These are phyloP conservation scores for Perizoma flavofasciatum DNA, from an alignment of 2,888 invertebrate genomes.

Conservation along the genomic window DNA sequence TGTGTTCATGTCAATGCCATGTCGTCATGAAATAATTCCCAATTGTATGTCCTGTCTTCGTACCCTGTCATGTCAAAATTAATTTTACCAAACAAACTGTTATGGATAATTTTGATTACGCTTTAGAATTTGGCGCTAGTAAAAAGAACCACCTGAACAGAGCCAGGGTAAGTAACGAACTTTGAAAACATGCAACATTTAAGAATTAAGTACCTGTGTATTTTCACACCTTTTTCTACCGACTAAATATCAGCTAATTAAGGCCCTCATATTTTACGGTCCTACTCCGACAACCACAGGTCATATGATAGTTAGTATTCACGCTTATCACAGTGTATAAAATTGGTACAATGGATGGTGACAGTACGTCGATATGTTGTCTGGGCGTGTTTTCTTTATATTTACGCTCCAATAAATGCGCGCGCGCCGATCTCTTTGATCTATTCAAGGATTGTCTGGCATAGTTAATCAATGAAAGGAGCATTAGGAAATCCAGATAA, in stretches of 20 bases:
- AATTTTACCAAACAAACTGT: no score
- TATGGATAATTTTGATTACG: no score
- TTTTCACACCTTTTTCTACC: no score
- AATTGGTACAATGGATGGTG: conserved; percentile 13
- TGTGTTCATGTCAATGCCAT: no score
- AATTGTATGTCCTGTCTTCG: no score
- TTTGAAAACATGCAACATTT: no score
- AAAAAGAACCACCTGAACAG: no score
- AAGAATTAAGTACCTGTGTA: no score
- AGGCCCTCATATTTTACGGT: conserved; percentile 34
- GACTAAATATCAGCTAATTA: conserved; percentile 28
- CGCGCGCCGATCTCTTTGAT: conserved; percentile 32
- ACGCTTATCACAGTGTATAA: conserved; percentile 1
- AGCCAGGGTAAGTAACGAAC: no score
- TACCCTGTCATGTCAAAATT: no score
- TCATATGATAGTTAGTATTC: neutral
- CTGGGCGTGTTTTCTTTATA: conserved; percentile 39
- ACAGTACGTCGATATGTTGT: conserved; percentile 26
- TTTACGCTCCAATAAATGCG: conserved; percentile 36
- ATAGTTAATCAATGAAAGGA: conserved; percentile 4
- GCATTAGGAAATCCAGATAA: neutral
- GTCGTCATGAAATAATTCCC: no score
- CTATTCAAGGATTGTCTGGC: conserved; percentile 35
- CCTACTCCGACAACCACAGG: conserved; percentile 5
- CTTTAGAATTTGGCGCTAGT: no score